Base-by-base conservation (phyloP, 2,888 invertebrate species). In the Dolomedes plantarius region DNA sequence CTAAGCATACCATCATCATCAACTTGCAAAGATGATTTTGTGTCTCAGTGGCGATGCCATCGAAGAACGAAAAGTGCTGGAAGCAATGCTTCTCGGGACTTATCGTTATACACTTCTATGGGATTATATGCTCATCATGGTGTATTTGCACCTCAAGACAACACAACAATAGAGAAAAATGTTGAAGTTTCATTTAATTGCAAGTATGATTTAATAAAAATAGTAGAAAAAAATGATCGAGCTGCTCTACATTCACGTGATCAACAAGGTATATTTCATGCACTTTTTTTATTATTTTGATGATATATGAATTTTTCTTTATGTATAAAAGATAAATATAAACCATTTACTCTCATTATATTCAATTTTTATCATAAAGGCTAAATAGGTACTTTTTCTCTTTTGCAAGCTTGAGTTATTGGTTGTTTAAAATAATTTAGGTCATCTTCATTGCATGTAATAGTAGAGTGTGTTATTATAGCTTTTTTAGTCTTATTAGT, bases 21-120 rank as follows among this genome's bases (percentile, higher is more conserved):
- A 13, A 80, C 78, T 11, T 80, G 85, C 36, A 82, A 81, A 41
- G 88, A 88, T 76, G 88, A 88, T 50, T 80, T 80, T 73, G 79
- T 72, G 29, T 71, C 78, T 3, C 87, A 88, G 29, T 87, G 87
- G 86, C 73, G 86, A 32, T 88, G 89, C 69, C 89, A 89, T 46
- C 85, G 88, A 62, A 69, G 89, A 73, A 88, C 89, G 39, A 89
- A 89, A 77, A 88, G 88, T 86, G 89, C 89, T 62, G 89, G 89
- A 65, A 88, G 87, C 78, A 88, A 87, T 87, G 83, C 88, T 80
- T 87, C 88, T 19, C 62, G 88, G 28, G 87, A 88, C 73, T 83
- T 85, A 11, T 88, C 88, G 7, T 64, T 88, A n/a, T 89, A 89
- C 72, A 88, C 89, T 16, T 88, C 88, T 11, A 89, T 88, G 81